phyloP scores from a whole-genome alignment of 2,113 vertebrate species.

The Fulmarus glacialis region DNA sequence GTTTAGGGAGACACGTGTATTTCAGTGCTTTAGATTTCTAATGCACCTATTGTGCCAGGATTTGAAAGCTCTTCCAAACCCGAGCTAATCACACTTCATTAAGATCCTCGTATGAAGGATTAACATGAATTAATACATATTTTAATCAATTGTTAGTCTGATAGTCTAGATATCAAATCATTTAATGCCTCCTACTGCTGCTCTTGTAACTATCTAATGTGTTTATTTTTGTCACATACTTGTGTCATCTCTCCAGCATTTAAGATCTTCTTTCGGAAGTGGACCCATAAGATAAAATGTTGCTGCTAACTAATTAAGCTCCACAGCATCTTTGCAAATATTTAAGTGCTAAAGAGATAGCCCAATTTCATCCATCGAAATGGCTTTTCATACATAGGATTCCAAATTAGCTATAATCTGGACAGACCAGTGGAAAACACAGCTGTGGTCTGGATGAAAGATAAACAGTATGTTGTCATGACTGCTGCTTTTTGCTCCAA shows the following conservation, averaged over 20 bases:
- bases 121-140: neutral
- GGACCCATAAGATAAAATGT: neutral
- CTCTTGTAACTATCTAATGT: neutral
- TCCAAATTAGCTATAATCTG: slow-evolving; percentile 13
- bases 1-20: neutral
- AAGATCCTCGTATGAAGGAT: neutral
- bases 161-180: neutral
- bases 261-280: neutral
- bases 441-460: slow-evolving; percentile 1
- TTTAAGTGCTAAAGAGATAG: neutral
- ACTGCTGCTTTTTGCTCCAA: slow-evolving; percentile 53
- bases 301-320: slow-evolving; percentile 15
- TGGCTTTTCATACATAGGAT: neutral
- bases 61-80: neutral
- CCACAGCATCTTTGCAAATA: neutral
- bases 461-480: neutral
- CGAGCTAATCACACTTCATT: neutral
- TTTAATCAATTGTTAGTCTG: neutral
- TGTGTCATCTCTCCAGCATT: neutral
- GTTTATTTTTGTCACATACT: neutral
- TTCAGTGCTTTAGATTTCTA: neutral
- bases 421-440: slow-evolving; percentile 20
- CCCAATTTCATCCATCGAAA: neutral
- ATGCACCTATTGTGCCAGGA: neutral
- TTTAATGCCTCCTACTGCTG: neutral